phyloP scores from a whole-genome alignment of 2,888 invertebrate species.

The Mythimna lalbum region DNA sequence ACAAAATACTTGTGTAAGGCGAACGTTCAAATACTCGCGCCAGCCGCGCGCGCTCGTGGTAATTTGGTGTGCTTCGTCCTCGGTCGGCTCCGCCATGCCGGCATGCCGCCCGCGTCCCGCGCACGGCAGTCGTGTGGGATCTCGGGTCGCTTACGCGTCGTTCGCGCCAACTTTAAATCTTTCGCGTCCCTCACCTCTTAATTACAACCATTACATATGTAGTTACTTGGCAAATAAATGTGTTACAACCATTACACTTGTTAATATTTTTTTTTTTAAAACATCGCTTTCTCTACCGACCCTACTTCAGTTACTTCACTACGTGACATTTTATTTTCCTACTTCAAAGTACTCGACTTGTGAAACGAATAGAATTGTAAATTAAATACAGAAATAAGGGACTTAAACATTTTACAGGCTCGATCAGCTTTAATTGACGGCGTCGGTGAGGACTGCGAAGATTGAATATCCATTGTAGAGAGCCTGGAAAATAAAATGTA shows the following conservation, averaged over 20 bases:
- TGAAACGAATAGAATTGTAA: constrained; percentile 14
- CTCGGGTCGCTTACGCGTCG: too few species aligned
- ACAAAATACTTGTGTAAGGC: background rate
- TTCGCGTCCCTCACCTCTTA: too few species aligned
- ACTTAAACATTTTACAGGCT: background rate
- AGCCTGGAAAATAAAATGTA: constrained; percentile 73
- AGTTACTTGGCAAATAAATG: too few species aligned
- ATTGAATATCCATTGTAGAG: constrained; percentile 86
- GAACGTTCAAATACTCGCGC: too few species aligned
- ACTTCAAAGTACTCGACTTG: constrained; percentile 6
- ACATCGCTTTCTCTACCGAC: background rate
- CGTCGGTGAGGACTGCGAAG: constrained; percentile 82
- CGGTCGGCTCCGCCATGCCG: too few species aligned
- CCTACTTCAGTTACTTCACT: background rate
- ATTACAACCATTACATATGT: too few species aligned
- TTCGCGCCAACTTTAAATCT: too few species aligned
- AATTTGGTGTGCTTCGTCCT: too few species aligned
- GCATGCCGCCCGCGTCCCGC: too few species aligned
- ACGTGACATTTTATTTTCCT: constrained; percentile 29
- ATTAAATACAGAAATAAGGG: constrained; percentile 21
- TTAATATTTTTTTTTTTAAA: background rate
- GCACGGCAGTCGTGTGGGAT: too few species aligned
- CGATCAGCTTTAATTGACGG: constrained; percentile 73
- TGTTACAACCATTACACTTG: too few species aligned
- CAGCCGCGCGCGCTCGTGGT: too few species aligned